Evolutionary conservation across 2,113 vertebrate genomes (phyloP).

Genomic region (Bettongia penicillata): DNA sequence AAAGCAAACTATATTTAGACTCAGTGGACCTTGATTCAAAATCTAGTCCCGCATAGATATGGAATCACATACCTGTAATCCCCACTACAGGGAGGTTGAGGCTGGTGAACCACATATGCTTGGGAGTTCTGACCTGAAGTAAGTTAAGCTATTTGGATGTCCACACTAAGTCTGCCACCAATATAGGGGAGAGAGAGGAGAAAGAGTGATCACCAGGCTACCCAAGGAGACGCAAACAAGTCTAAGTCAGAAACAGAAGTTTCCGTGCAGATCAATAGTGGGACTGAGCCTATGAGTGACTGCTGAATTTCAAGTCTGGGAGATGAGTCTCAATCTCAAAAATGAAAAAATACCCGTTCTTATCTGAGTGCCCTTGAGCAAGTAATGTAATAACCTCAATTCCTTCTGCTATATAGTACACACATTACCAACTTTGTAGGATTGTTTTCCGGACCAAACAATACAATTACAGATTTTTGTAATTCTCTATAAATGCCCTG

Average conservation of each 20-base stretch:
- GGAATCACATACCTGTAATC: neutral
- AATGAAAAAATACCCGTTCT: neutral
- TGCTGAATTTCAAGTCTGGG: neutral
- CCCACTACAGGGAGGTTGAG: neutral
- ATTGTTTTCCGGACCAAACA: neutral
- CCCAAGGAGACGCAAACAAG: neutral
- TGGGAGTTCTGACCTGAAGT: neutral
- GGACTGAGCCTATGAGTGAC: neutral
- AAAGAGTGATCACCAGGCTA: neutral
- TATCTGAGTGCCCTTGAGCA: neutral
- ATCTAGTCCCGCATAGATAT: neutral
- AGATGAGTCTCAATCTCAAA: neutral
- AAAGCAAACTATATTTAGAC: neutral
- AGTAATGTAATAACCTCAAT: neutral
- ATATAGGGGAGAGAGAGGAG: neutral
- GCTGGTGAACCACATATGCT: neutral
- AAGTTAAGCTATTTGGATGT: neutral
- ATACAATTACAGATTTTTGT: neutral
- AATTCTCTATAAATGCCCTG: neutral
- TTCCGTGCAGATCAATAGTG: neutral
- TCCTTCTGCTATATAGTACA: neutral
- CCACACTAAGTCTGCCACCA: neutral
- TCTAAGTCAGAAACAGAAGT: neutral
- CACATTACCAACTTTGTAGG: neutral
- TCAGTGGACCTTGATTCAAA: neutral